phyloP scores from a whole-genome alignment of 2,113 vertebrate species.

The Fregata magnificens region DNA sequence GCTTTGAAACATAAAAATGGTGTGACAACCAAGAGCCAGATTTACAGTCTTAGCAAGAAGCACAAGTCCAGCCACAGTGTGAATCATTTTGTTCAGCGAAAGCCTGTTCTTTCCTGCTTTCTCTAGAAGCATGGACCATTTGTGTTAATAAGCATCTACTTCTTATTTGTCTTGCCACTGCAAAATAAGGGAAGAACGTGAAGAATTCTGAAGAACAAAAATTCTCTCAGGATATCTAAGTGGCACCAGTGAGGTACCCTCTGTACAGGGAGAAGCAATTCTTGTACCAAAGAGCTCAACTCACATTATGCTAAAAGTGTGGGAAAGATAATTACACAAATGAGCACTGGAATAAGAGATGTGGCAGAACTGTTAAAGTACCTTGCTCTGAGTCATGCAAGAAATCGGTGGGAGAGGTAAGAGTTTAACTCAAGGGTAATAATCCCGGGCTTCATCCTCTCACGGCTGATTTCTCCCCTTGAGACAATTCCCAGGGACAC shows the following conservation, averaged over 20 bases:
- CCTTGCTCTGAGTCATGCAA: background rate
- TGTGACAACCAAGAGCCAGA: background rate
- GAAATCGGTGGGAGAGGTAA: background rate
- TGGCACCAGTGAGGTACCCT: background rate
- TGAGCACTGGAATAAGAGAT: background rate
- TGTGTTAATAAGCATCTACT: background rate
- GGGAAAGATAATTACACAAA: background rate
- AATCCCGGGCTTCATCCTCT: background rate
- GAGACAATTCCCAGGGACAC: background rate
- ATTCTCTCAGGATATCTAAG: background rate
- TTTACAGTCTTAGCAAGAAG: background rate
- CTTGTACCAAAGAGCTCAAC: background rate
- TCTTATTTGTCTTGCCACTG: background rate
- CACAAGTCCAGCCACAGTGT: background rate
- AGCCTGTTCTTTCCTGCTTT: background rate
- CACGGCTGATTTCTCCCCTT: background rate
- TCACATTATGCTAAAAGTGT: background rate
- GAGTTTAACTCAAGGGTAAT: background rate
- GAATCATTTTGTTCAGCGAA: background rate
- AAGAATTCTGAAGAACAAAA: background rate
- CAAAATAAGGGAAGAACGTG: background rate
- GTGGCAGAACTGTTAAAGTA: background rate
- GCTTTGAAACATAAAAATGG: background rate
- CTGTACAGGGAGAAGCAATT: background rate
- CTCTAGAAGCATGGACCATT: background rate